Conservation (phyloP, 2,888 invertebrate species). For the Gymnoscelis rufifasciata region DNA sequence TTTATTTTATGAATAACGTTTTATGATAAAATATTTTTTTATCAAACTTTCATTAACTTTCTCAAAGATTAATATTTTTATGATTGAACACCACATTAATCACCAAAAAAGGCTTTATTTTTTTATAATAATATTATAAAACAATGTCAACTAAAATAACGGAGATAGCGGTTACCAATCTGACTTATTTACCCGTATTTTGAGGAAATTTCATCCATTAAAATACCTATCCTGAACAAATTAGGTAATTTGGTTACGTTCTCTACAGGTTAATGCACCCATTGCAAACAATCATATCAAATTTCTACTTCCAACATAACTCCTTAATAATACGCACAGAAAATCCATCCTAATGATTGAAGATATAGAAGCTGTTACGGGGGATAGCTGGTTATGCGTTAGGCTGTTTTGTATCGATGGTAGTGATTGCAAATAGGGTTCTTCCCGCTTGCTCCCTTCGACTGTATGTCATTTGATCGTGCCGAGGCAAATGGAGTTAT, state of each 20-base stretch:
- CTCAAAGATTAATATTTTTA: too few species aligned
- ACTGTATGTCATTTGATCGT: constrained; percentile 21
- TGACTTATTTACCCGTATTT: too few species aligned
- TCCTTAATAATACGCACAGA: not conserved
- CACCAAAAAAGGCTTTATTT: too few species aligned
- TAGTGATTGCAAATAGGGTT: constrained; percentile 23
- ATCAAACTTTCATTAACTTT: too few species aligned
- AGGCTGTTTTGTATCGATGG: not conserved
- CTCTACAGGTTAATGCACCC: constrained; percentile 26
- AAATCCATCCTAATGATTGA: constrained; percentile 5
- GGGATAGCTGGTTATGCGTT: not conserved
- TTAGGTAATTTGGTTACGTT: constrained; percentile 22
- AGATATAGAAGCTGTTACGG: not conserved
- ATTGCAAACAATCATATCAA: constrained; percentile 23
- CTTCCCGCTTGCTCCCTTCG: constrained; percentile 26
- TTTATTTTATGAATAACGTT: too few species aligned
- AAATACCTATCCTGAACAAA: too few species aligned
- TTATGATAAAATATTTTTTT: too few species aligned
- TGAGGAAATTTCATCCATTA: too few species aligned
- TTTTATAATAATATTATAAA: too few species aligned
- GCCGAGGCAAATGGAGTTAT: constrained; percentile 18
- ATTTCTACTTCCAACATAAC: constrained; percentile 8
- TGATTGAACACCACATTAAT: too few species aligned
- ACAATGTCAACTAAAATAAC: too few species aligned
- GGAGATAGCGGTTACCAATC: too few species aligned